Evolutionary conservation across 2,113 vertebrate species (phyloP), one percentile per base, ranked within the genome.

Genomic region (Rhabdornis inornatus): DNA sequence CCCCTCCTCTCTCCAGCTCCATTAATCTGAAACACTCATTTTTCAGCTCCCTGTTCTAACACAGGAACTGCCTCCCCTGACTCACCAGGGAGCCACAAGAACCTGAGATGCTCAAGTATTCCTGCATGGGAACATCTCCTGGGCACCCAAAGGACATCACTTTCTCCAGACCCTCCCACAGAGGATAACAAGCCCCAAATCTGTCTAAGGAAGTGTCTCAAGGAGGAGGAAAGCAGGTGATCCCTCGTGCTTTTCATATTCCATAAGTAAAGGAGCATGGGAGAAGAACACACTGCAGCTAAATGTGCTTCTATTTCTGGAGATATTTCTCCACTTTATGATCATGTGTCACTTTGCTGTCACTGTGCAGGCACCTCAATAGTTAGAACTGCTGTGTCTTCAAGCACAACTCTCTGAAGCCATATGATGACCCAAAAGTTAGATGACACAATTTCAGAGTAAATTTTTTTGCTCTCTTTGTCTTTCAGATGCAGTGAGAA

Each of bases 301-400:
- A 39, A 77, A 78, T 28, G 4, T 47, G 10, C 45, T 80, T 45
- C 45, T 74, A 1, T 60, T 90, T 79, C 82, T 83, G 39, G 66
- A 83, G 71, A 18, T 21, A 24, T 30, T 80, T 80, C 85, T 78
- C 59, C 50, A 64, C 35, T 83, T 80, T 64, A 33, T 45, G 82
- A n/a, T 28, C 24, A 14, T 8, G 24, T 9, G 1, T 53, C 72
- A 27, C 3, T 1, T 53, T 6, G 4, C n/a, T 80, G 37, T 63
- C 59, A 28, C 56, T n/a, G 13, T 23, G 47, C 44, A 35, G 64
- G 19, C 59, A 71, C 55, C 45, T 81, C 59, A 19, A 39, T 7
- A 70, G 22, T 15, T 40, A 7, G 6, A 53, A 31, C 12, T 60
- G 49, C n/a, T 0, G 0, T 17, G 10, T 14, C 49, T 69, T 45